Conservation (phyloP, 2,113 vertebrate genomes). For the Corythaixoides concolor region DNA sequence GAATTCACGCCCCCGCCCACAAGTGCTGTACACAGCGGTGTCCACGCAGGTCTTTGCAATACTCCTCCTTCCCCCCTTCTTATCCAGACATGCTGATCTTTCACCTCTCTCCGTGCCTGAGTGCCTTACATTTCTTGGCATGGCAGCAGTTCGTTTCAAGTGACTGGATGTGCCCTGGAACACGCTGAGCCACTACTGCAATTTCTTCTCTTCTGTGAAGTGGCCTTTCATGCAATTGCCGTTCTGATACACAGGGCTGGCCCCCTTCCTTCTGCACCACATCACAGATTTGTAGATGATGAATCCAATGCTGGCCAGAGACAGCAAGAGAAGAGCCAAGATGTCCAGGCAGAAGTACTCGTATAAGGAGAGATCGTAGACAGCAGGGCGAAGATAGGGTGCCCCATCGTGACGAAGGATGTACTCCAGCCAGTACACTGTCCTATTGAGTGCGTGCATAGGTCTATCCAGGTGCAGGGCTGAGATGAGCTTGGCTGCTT, state of each 20-base stretch:
- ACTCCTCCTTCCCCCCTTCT: neutral
- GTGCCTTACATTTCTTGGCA: neutral
- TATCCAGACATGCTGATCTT: neutral
- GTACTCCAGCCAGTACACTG: constrained; percentile 72
- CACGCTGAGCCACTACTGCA: neutral
- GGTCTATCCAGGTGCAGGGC: constrained; percentile 60
- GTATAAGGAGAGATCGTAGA: constrained; percentile 49
- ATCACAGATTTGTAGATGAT: neutral
- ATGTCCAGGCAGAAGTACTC: constrained; percentile 72
- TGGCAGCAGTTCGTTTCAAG: constrained; percentile 34
- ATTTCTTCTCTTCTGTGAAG: constrained; percentile 56
- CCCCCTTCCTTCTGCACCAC: constrained; percentile 31
- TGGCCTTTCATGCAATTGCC: constrained; percentile 46
- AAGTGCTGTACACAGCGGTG: constrained; percentile 34
- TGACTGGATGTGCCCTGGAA: neutral
- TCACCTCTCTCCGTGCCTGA: neutral
- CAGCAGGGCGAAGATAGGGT: constrained; percentile 43
- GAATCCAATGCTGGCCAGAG: neutral
- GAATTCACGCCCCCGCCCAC: neutral
- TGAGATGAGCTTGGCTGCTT: constrained; percentile 60
- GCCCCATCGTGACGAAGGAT: constrained; percentile 58
- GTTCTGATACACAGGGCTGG: constrained; percentile 10
- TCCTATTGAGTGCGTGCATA: constrained; percentile 63
- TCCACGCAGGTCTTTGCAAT: constrained; percentile 3
- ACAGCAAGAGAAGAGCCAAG: constrained; percentile 28